These are phyloP conservation scores for Engraulis encrasicolus DNA, from an alignment of 2,113 vertebrate species.

Conservation along the genomic window DNA sequence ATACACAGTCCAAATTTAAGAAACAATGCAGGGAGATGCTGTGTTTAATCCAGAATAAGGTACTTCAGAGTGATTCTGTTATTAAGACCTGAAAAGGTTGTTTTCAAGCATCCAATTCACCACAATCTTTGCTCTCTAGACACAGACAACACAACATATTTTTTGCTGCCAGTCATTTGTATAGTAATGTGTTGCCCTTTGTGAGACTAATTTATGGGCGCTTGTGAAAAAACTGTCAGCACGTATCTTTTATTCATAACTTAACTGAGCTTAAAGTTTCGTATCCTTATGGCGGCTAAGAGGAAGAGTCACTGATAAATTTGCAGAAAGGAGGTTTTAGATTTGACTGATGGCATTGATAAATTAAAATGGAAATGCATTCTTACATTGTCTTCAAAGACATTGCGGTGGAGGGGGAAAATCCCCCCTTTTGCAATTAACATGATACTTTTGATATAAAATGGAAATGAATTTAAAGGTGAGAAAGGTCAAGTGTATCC, in stretches of 20 bases:
- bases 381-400: constrained; percentile 72
- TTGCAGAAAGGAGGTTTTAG: constrained; percentile 57
- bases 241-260: constrained; percentile 11
- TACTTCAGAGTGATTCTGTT: not conserved
- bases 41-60: not conserved
- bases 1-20: constrained; percentile 4
- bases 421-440: constrained; percentile 79
- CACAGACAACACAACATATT: constrained; percentile 9
- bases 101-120: not conserved
- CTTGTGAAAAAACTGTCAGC: constrained; percentile 13
- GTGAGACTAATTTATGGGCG: not conserved
- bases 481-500: constrained; percentile 79
- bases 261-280: constrained; percentile 40
- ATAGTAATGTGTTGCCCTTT: constrained; percentile 7
- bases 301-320: constrained; percentile 52
- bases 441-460: constrained; percentile 75
- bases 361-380: constrained; percentile 78
- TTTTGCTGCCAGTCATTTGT: constrained; percentile 17
- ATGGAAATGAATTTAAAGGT: constrained; percentile 81
- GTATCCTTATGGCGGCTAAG: constrained; percentile 62
- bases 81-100: not conserved
- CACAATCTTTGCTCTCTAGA: not conserved
- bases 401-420: constrained; percentile 62
- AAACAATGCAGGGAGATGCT: not conserved
- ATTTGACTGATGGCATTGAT: constrained; percentile 73